phyloP scores from a whole-genome alignment of 2,888 invertebrate species.

The Amorpha juglandis region DNA sequence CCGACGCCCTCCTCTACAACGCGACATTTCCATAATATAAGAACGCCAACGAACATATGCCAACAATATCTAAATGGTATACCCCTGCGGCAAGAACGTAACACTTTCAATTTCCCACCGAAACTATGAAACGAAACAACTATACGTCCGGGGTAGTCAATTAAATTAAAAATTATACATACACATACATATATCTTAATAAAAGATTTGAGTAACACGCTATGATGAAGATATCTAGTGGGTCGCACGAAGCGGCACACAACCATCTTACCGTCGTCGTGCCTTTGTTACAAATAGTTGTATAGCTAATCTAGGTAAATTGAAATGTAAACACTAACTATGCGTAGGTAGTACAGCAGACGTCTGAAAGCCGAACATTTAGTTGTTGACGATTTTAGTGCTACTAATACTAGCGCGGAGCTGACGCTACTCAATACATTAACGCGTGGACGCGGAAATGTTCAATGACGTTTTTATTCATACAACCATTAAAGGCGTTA shows the following conservation, averaged over 20 bases:
- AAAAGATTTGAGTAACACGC: slow-evolving; percentile 25
- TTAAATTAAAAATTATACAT: slow-evolving; percentile 81
- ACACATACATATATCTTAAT: slow-evolving; percentile 48
- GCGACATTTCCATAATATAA: slow-evolving; percentile 51
- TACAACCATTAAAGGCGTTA: neutral
- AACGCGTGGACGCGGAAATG: slow-evolving; percentile 1
- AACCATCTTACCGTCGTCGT: slow-evolving; percentile 37
- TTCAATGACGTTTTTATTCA: neutral
- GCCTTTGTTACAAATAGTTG: slow-evolving; percentile 61
- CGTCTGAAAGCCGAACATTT: slow-evolving; percentile 62
- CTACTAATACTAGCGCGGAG: slow-evolving; percentile 62
- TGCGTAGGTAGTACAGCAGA: slow-evolving; percentile 67
- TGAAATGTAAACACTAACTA: slow-evolving; percentile 75
- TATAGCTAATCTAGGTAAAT: slow-evolving; percentile 72
- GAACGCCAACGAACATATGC: slow-evolving; percentile 72
- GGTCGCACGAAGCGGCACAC: slow-evolving; percentile 22
- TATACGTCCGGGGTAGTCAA: slow-evolving; percentile 61
- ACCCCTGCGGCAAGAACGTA: slow-evolving; percentile 81
- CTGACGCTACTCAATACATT: slow-evolving; percentile 25
- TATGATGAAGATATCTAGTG: neutral
- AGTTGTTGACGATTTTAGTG: slow-evolving; percentile 69
- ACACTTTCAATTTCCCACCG: slow-evolving; percentile 71
- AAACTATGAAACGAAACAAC: slow-evolving; percentile 72
- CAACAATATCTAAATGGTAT: slow-evolving; percentile 79
- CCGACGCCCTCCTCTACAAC: slow-evolving; percentile 49